Evolutionary conservation across 2,113 vertebrate genomes (phyloP), one percentile per base, ranked within the genome.

Genomic region (Salminus brasiliensis): DNA sequence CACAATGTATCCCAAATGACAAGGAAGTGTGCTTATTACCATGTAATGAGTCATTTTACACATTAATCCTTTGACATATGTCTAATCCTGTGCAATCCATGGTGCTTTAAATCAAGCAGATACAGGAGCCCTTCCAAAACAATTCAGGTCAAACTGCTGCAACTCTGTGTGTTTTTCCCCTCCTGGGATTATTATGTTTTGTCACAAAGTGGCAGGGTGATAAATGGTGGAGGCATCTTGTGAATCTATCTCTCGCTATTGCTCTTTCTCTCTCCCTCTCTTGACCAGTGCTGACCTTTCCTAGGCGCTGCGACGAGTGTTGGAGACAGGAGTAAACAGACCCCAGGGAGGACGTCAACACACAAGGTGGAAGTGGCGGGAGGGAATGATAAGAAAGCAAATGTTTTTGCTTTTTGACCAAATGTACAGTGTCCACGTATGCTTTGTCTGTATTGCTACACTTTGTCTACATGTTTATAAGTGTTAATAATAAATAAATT

Each of bases 211-310:
- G 53, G 34, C 55, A 74, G 55, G 55, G 53, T 39, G 34, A 29
- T 74, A 74, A 73, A 62, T 43, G 55, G 72, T 18, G 15, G 15
- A 12, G 72, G 7, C 36, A 18, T 43, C 55, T 62, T 57, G 72
- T 60, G 27, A 41, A 25, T n/a, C 21, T 23, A 21, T 55, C 23
- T 55, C 52, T 55, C 52, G 9, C 52, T 55, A 21, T 55, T n/a
- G 5, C 52, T 55, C 52, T 55, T n/a, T 55, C n/a, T 55, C n/a
- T 23, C 52, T 25, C 52, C 25, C n/a, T 55, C 52, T 55, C 52
- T 55, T 45, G 43, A 15, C 12, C 43, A 45, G 43, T 13, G 43
- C 43, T 45, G 43, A 45, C 47, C 69, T 71, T 71, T 45, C 45
- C 0, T 16, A 71, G 27, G 21, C 41, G 27, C 29, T 18, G 11